These are phyloP conservation scores for Scolopax mira DNA, from an alignment of 2,113 vertebrate species.

Conservation along the genomic window DNA sequence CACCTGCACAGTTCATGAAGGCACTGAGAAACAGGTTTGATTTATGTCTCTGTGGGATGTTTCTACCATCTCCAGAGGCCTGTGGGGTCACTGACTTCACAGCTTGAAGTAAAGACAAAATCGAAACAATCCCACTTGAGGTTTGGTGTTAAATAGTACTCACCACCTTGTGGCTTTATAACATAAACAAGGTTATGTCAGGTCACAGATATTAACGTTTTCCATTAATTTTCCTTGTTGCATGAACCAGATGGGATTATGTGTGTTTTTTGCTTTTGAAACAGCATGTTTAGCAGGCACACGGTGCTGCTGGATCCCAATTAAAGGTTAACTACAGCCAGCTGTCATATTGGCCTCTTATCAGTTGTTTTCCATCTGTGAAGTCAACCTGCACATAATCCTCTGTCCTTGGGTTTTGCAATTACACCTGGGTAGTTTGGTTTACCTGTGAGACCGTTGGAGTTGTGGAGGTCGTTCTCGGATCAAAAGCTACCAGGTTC, in stretches of 20 bases:
- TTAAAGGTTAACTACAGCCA: slow-evolving; percentile 32
- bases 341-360: neutral
- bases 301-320: neutral
- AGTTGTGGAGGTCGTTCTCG: neutral
- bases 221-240: neutral
- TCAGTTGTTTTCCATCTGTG: slow-evolving; percentile 31
- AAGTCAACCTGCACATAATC: neutral
- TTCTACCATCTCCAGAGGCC: neutral
- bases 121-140: neutral
- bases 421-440: neutral
- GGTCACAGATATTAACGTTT: neutral
- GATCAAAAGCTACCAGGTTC: neutral
- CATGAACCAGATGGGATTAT: neutral
- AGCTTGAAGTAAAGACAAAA: neutral
- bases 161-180: neutral
- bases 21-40: neutral
- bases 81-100: neutral
- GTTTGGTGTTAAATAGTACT: neutral
- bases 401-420: slow-evolving; percentile 18
- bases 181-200: neutral
- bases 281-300: neutral
- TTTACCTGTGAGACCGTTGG: neutral
- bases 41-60: neutral
- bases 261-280: neutral
- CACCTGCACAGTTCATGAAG: neutral